A percentile compares a stretch with the other conserved stretches of the same genome.
Conservation (phyloP, 2,888 invertebrate species). For the Actias luna region DNA sequence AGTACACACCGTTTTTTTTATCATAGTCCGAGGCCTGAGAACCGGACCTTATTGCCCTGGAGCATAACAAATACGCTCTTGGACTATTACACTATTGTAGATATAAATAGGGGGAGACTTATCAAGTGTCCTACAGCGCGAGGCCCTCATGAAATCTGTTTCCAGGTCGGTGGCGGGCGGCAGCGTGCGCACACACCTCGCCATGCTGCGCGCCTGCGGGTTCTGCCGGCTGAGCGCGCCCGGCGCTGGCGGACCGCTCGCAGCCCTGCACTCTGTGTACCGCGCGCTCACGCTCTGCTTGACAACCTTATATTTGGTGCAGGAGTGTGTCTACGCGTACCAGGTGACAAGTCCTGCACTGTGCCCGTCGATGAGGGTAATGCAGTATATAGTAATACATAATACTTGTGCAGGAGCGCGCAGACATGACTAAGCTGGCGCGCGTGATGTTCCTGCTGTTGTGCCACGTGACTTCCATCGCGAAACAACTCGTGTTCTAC, state of each 20-base stretch:
- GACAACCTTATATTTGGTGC: constrained; percentile 40
- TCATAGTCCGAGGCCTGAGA: not conserved
- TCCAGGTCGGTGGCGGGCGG: constrained; percentile 29
- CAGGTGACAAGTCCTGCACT: constrained; percentile 31
- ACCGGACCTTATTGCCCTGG: not conserved
- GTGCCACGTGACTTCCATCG: constrained; percentile 68
- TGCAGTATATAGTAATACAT: not conserved
- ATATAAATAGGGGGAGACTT: not conserved
- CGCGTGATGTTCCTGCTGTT: constrained; percentile 71
- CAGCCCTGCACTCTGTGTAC: constrained; percentile 28
- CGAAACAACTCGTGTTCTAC: constrained; percentile 63
- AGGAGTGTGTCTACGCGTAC: constrained; percentile 47
- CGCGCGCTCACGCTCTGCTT: constrained; percentile 35
- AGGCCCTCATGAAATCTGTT: not conserved
- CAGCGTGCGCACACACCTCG: constrained; percentile 38
- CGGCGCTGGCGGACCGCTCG: constrained; percentile 19
- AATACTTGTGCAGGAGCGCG: constrained; percentile 41
- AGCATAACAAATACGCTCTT: not conserved
- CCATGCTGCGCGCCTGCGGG: constrained; percentile 37
- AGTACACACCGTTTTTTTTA: too few relatives aligned
- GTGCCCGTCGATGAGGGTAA: not conserved
- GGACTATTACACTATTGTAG: not conserved
- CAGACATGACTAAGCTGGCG: constrained; percentile 61
- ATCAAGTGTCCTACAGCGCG: not conserved
- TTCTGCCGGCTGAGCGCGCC: constrained; percentile 30